phyloP scores from a whole-genome alignment of 37 sponge, comb jelly and placozoan genomes.

The Hexactinellida sp. region DNA sequence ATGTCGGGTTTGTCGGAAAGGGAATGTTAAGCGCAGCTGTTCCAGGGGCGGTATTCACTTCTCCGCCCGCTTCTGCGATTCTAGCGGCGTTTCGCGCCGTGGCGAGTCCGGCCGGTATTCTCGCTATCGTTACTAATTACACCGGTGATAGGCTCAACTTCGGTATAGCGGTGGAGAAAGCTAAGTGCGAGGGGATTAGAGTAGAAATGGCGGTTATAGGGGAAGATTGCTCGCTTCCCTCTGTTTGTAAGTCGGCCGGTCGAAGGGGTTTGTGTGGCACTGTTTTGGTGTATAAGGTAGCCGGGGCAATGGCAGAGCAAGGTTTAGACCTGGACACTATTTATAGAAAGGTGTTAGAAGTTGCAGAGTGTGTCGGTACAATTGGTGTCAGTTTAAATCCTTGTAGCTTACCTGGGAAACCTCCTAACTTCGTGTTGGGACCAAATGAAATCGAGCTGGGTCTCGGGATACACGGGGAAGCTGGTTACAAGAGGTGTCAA shows the following conservation, averaged over 20 bases:
- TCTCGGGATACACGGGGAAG: constrained; percentile 92
- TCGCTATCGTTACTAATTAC: constrained; percentile 91
- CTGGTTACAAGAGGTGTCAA: constrained; percentile 65
- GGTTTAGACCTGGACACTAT: constrained; percentile 57
- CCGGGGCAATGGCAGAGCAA: constrained; percentile 81
- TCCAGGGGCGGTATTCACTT: constrained; percentile 84
- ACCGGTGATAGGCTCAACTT: constrained; percentile 95
- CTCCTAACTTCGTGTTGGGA: constrained; percentile 57
- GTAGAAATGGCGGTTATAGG: constrained; percentile 80
- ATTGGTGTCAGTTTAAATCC: constrained; percentile 82
- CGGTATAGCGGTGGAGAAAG: constrained; percentile 80
- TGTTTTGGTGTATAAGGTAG: constrained; percentile 75
- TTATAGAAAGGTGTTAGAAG: constrained; percentile 29
- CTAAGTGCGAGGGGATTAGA: constrained; percentile 53
- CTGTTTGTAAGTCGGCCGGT: constrained; percentile 39
- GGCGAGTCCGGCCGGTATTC: constrained; percentile 53
- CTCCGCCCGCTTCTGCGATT: constrained; percentile 65
- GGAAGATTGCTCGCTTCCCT: constrained; percentile 75
- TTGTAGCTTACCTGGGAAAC: constrained; percentile 69
- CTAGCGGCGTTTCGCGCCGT: constrained; percentile 56
- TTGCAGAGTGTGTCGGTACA: constrained; percentile 58
- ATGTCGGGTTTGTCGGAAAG: constrained; percentile 71
- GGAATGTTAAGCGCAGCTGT: constrained; percentile 91
- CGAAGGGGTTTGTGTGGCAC: constrained; percentile 82
- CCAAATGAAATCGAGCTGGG: constrained; percentile 82